A percentile compares a stretch with the other conserved stretches of the same genome.
Evolutionary conservation across 2,888 invertebrate species (phyloP).

Genomic region (Ophion costatus): DNA sequence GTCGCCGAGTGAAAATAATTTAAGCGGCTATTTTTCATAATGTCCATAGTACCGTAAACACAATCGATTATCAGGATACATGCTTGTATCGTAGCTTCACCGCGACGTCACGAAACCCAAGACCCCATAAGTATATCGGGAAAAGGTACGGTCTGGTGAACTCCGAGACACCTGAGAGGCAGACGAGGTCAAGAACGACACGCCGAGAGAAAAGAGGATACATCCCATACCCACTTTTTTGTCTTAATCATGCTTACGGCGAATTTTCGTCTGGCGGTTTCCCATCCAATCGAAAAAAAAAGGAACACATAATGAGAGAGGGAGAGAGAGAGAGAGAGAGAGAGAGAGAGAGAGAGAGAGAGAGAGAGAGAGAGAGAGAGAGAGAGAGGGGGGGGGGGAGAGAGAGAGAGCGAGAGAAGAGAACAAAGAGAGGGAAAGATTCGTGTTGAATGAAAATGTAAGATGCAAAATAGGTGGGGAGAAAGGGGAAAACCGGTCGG

Average conservation of each 20-base stretch:
- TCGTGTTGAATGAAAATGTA: conserved; percentile 41
- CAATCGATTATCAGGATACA: conserved; percentile 1
- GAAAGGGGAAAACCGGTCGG: conserved; percentile 71
- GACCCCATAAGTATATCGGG: conserved; percentile 39
- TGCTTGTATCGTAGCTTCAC: conserved; percentile 17
- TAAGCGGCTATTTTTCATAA: conserved; percentile 14
- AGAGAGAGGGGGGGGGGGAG: background rate
- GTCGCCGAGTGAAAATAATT: background rate
- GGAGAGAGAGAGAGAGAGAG: conserved; percentile 15
- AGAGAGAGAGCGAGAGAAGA: background rate
- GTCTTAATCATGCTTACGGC: conserved; percentile 40
- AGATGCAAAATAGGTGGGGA: conserved; percentile 41
- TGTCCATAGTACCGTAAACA: conserved; percentile 33
- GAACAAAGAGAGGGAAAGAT: background rate
- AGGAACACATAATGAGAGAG: background rate
- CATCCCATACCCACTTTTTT: conserved; percentile 39
- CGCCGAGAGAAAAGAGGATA: conserved; percentile 47
- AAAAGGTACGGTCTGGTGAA: conserved; percentile 59
- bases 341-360: conserved; percentile 19
- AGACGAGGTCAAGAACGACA: conserved; percentile 54
- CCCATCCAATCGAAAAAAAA: conserved; percentile 31
- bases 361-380: background rate
- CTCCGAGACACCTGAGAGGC: conserved; percentile 59
- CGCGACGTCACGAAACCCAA: conserved; percentile 48
- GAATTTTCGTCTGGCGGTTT: conserved; percentile 37